phyloP scores from a whole-genome alignment of 2,113 vertebrate genomes.

The Glareola pratincola region DNA sequence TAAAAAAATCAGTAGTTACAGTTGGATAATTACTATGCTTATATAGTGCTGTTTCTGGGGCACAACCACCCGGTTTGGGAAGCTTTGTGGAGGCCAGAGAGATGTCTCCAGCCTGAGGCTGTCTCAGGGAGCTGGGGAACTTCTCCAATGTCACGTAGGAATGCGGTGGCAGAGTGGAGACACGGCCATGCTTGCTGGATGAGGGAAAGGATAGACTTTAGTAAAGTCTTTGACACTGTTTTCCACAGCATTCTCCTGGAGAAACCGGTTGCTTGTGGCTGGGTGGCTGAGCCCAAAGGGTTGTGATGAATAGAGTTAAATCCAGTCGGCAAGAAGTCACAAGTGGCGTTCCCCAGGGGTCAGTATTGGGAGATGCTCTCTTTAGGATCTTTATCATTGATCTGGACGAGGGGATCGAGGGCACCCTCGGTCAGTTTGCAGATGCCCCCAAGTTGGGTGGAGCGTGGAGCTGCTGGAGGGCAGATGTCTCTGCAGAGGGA shows the following conservation, averaged over 20 bases:
- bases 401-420: neutral
- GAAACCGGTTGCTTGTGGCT: neutral
- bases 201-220: neutral
- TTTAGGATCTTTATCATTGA: neutral
- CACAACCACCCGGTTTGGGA: neutral
- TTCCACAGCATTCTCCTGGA: neutral
- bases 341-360: neutral
- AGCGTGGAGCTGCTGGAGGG: neutral
- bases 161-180: neutral
- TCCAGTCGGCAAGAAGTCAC: neutral
- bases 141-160: neutral
- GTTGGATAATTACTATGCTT: neutral
- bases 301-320: neutral
- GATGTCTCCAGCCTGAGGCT: neutral
- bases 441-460: neutral
- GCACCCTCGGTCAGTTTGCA: neutral
- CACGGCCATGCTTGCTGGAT: neutral
- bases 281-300: neutral
- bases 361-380: neutral
- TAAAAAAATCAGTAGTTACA: neutral
- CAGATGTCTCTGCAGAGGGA: neutral
- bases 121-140: neutral
- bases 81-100: neutral
- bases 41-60: neutral
- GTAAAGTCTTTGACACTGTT: neutral